phyloP scores from a whole-genome alignment of 92 coral and sea anemone genomes.

The Bergia sp. region DNA sequence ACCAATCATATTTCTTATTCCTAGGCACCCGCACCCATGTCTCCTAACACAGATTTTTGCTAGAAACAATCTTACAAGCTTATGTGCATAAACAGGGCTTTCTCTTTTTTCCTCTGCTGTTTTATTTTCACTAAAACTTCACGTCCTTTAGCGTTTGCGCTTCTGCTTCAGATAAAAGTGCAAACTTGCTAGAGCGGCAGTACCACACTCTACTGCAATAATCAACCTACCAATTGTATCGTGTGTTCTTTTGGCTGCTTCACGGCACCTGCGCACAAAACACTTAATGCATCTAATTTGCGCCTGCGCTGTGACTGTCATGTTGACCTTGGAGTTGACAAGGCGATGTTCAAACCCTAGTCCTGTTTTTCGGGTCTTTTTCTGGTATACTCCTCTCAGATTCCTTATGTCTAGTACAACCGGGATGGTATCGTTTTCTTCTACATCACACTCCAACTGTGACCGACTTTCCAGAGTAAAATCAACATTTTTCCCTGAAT shows the following conservation, averaged over 20 bases:
- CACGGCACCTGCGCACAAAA: slow-evolving; percentile 31
- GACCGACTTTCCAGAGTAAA: background rate
- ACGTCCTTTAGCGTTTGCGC: too few relatives aligned
- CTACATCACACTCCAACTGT: background rate
- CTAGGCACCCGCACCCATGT: too few relatives aligned
- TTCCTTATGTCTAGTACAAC: slow-evolving; percentile 36
- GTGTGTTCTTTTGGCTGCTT: slow-evolving; percentile 40
- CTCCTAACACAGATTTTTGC: too few relatives aligned
- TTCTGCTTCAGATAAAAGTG: too few relatives aligned
- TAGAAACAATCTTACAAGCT: too few relatives aligned
- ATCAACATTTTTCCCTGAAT: background rate
- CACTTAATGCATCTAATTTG: slow-evolving; percentile 44
- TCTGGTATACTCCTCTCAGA: slow-evolving; percentile 25
- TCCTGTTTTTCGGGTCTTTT: slow-evolving; percentile 38
- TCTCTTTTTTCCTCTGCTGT: too few relatives aligned
- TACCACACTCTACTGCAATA: too few relatives aligned
- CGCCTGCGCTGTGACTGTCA: slow-evolving; percentile 43
- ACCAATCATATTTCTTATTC: too few relatives aligned
- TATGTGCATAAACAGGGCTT: too few relatives aligned
- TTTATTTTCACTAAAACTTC: too few relatives aligned
- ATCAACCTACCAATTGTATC: slow-evolving; percentile 37
- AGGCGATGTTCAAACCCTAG: slow-evolving; percentile 41
- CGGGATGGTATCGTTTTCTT: slow-evolving; percentile 16
- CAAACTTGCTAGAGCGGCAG: too few relatives aligned
- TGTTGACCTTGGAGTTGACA: slow-evolving; percentile 26